Evolutionary conservation across 2,888 invertebrate species (phyloP).

Genomic region (Chrysomela aeneicollis): DNA sequence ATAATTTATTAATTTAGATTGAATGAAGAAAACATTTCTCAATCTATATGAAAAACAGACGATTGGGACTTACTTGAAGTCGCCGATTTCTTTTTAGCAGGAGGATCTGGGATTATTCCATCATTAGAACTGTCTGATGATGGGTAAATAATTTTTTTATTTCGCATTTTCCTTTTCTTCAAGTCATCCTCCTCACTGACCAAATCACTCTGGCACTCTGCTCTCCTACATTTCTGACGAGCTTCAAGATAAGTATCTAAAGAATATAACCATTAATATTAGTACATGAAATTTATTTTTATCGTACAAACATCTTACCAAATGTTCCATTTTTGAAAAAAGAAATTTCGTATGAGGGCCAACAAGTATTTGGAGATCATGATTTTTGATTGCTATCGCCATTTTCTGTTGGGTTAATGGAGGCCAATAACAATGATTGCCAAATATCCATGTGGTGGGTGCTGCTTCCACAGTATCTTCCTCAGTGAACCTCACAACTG

Average conservation of each 20-base stretch:
- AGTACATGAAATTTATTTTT: background rate
- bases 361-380: background rate
- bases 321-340: conserved; percentile 11
- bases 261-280: background rate
- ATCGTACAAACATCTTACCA: conserved; percentile 8
- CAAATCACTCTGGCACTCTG: conserved; percentile 12
- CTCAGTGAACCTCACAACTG: background rate
- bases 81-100: background rate
- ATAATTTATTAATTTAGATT: background rate
- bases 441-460: conserved; percentile 12
- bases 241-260: conserved; percentile 10
- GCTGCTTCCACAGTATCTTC: conserved; percentile 16
- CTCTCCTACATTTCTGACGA: conserved; percentile 8
- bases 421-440: conserved; percentile 9
- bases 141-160: background rate
- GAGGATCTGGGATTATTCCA: background rate
- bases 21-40: background rate
- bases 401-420: conserved; percentile 3
- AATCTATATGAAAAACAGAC: background rate
- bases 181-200: conserved; percentile 11
- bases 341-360: conserved; percentile 3
- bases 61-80: conserved; percentile 4
- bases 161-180: conserved; percentile 4
- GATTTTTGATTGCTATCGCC: conserved; percentile 1
- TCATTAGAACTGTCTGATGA: background rate